Evolutionary conservation across 2,888 invertebrate species (phyloP).

Genomic region (Resseliella maxima): DNA sequence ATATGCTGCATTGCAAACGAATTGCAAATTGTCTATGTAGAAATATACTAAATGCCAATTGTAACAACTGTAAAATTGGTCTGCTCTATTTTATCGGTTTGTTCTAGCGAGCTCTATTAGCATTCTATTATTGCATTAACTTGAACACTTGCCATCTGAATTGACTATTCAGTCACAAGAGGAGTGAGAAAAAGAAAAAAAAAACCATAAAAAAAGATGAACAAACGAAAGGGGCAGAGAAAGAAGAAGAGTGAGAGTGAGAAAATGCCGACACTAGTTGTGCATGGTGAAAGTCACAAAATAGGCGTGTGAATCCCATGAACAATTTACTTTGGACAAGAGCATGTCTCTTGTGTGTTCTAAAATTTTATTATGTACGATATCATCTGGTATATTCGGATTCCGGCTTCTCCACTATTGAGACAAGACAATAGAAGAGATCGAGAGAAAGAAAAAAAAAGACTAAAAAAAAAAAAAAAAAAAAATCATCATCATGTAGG

Average conservation of each 20-base stretch:
- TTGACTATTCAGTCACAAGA: background rate
- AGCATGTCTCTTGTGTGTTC: slow-evolving; percentile 33
- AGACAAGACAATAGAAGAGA: background rate
- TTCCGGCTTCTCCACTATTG: background rate
- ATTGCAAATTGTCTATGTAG: background rate
- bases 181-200: background rate
- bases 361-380: slow-evolving; percentile 29
- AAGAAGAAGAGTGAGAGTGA: too few species aligned
- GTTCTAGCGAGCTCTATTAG: slow-evolving; percentile 24
- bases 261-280: too few species aligned
- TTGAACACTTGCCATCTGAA: background rate
- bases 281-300: background rate
- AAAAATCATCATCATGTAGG: too few species aligned
- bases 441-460: background rate
- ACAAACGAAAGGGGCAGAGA: background rate
- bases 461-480: background rate
- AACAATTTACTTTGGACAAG: slow-evolving; percentile 18
- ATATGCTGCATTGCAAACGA: background rate
- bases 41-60: background rate
- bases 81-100: background rate
- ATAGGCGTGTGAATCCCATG: slow-evolving; percentile 35
- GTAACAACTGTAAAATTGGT: background rate
- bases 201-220: background rate
- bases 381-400: slow-evolving; percentile 22
- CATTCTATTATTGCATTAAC: slow-evolving; percentile 29